A percentile compares a stretch with the other conserved stretches of the same genome.
These are phyloP conservation scores for Pollachius pollachius DNA, from an alignment of 2,113 vertebrate species.

Conservation along the genomic window DNA sequence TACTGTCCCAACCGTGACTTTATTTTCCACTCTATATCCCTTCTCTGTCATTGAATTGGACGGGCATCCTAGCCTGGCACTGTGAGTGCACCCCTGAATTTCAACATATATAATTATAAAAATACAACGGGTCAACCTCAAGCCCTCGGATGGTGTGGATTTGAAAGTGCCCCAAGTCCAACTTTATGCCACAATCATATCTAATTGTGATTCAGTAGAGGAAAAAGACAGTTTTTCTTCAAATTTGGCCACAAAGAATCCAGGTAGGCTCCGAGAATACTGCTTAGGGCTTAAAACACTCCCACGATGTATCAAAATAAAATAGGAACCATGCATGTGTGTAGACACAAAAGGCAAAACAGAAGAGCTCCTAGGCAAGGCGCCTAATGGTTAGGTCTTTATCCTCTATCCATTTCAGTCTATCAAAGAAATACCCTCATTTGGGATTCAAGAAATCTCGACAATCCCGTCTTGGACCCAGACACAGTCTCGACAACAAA, in stretches of 20 bases:
- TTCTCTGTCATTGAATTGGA: conserved; percentile 21
- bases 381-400: conserved; percentile 56
- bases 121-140: conserved; percentile 24
- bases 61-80: conserved; percentile 28
- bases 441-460: background rate
- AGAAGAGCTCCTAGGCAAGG: conserved; percentile 33
- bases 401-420: conserved; percentile 22
- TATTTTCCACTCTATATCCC: background rate
- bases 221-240: conserved; percentile 19
- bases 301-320: conserved; percentile 42
- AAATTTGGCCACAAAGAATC: conserved; percentile 15
- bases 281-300: conserved; percentile 36
- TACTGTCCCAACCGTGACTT: conserved; percentile 1
- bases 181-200: conserved; percentile 26
- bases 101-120: conserved; percentile 22
- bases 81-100: background rate
- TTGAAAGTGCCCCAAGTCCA: conserved; percentile 8
- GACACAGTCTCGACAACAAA: conserved; percentile 46
- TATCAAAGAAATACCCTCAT: no score
- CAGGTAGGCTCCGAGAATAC: conserved; percentile 42
- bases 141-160: conserved; percentile 35
- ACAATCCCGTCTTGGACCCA: conserved; percentile 45
- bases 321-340: conserved; percentile 49
- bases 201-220: conserved; percentile 27
- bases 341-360: conserved; percentile 38